Percentiles rank a stretch among this genome's conserved stretches.
Evolutionary conservation across 1,140 invertebrate genomes (phyloP).

Genomic region (Macrosteles quadrilineatus): DNA sequence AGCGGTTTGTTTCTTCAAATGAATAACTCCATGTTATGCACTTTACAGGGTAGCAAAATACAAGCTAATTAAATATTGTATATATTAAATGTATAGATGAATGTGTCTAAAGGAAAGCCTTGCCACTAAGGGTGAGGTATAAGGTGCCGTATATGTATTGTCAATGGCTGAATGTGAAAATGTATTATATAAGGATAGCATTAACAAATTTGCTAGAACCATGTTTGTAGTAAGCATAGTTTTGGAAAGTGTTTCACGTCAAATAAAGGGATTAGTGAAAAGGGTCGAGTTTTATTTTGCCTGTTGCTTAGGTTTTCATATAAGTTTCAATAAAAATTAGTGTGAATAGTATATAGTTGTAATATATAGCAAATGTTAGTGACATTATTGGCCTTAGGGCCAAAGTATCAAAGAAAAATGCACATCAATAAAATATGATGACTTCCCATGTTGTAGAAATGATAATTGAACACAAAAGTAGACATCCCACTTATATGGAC

Average conservation of each 20-base stretch:
- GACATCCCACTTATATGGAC: too few species aligned
- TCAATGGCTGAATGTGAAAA: constrained; percentile 18
- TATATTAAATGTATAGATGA: constrained; percentile 27
- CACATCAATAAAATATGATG: too few species aligned
- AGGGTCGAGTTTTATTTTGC: not conserved
- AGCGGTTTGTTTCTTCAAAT: not conserved
- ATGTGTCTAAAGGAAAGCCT: too few species aligned
- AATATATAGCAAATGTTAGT: too few species aligned
- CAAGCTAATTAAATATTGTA: constrained; percentile 22
- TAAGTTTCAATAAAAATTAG: too few species aligned
- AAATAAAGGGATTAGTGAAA: constrained; percentile 24
- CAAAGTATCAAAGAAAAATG: too few species aligned
- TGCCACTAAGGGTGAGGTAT: not conserved
- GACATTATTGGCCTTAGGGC: too few species aligned
- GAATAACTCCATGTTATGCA: constrained; percentile 26
- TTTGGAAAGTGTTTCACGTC: constrained; percentile 31
- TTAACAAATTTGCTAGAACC: constrained; percentile 24
- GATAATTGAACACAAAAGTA: too few species aligned
- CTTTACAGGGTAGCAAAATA: constrained; percentile 32
- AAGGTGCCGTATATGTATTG: not conserved
- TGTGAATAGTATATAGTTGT: too few species aligned
- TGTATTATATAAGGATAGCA: constrained; percentile 21
- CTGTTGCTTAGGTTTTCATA: too few species aligned
- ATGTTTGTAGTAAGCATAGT: constrained; percentile 30
- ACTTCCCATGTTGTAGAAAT: too few species aligned